Percentiles rank a stretch among this genome's conserved stretches.
phyloP scores from a whole-genome alignment of 2,113 vertebrate genomes.

The Neodontobutis hainanensis region DNA sequence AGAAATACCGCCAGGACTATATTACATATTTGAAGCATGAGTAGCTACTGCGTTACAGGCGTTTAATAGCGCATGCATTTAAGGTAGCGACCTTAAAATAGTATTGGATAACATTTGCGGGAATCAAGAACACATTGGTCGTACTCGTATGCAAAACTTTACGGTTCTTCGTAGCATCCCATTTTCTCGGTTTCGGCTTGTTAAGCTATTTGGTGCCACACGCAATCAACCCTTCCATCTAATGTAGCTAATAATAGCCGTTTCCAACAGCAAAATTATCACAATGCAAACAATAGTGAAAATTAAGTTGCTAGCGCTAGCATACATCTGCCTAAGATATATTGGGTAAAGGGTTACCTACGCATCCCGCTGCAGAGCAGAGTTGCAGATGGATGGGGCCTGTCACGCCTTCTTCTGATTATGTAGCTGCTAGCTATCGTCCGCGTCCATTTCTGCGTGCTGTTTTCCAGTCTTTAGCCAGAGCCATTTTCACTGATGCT shows the following conservation, averaged over 20 bases:
- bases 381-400: conserved; percentile 74
- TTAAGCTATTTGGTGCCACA: conserved; percentile 41
- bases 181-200: conserved; percentile 37
- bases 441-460: conserved; percentile 78
- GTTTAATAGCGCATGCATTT: conserved; percentile 54
- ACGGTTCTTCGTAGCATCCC: conserved; percentile 32
- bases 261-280: conserved; percentile 1
- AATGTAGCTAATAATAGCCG: conserved; percentile 62
- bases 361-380: conserved; percentile 57
- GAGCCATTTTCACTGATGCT: conserved; percentile 77
- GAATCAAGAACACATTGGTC: conserved; percentile 27
- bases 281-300: conserved; percentile 23
- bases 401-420: conserved; percentile 77
- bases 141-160: conserved; percentile 58
- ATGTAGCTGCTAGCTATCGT: conserved; percentile 68
- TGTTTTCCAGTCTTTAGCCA: conserved; percentile 78
- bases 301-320: conserved; percentile 34
- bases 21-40: conserved; percentile 64
- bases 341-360: conserved; percentile 64
- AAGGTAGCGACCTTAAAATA: conserved; percentile 36
- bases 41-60: conserved; percentile 16
- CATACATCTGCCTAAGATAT: conserved; percentile 34
- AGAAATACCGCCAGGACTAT: conserved; percentile 30
- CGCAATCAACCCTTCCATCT: conserved; percentile 28
- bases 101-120: conserved; percentile 42